Evolutionary conservation across 2,888 invertebrate genomes (phyloP), one percentile per base, ranked within the genome.

Genomic region (Trisateles emortualis): DNA sequence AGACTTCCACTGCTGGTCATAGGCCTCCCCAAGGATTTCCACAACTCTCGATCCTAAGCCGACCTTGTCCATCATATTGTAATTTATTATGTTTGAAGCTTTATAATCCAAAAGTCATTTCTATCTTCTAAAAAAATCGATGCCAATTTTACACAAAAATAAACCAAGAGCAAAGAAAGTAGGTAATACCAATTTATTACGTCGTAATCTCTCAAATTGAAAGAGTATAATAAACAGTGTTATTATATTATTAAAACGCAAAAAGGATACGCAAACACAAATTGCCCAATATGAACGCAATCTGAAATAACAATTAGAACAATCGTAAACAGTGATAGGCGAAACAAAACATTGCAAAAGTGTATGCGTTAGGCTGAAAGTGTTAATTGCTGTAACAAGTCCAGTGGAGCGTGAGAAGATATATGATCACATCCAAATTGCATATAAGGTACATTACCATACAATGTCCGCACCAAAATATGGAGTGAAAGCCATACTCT

Each of bases 341-440:
- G 64, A 69, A 75, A 72, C 68, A 72, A 79, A 66, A 68, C 58
- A 59, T 72, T 71, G 74, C 72, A 71, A 76, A 64, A 69, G 47
- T 44, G 49, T 47, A 51, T 71, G 64, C 74, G 71, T 75, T 73
- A 68, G 68, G 46, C 65, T 65, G 64, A 62, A 77, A 55, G 74
- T 81, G 80, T 70, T 85, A 84, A 86, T 84, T 84, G 74, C 72
- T 72, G 65, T 74, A 70, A 76, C 74, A 74, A 74, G 76, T 76
- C 69, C 75, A 75, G 67, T 76, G 70, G 75, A 83, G 70, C 87
- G 86, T 87, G 87, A 76, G 87, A 87, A 84, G 73, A 68, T 75
- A 74, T 67, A 63, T 74, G 74, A 76, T 81, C 68, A 69, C 74
- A 65, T 67, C 71, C 68, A 69, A 81, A 78, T 79, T 78, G 76